Evolutionary conservation across 2,113 vertebrate species (phyloP).

Genomic region (Corythoichthys intestinalis): DNA sequence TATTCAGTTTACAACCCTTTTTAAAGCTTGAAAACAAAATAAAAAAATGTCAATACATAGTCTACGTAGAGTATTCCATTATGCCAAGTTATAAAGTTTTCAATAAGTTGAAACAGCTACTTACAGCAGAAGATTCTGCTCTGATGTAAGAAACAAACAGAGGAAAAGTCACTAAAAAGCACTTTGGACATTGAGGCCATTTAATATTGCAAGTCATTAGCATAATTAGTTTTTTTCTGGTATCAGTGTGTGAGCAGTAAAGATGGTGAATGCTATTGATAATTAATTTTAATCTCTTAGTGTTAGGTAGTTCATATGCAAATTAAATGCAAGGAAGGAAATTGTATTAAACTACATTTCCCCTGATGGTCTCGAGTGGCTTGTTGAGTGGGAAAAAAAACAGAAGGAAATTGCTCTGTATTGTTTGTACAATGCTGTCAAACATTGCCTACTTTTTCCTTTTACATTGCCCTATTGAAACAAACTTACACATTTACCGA

Average conservation of each 20-base stretch:
- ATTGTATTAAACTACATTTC: conserved; percentile 42
- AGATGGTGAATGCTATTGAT: conserved; percentile 56
- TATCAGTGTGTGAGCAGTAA: conserved; percentile 54
- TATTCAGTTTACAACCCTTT: too few relatives aligned
- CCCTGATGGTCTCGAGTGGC: conserved; percentile 22
- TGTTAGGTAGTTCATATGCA: conserved; percentile 61
- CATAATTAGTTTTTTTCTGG: conserved; percentile 62
- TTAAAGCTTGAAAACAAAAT: too few relatives aligned
- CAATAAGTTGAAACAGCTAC: conserved; percentile 29
- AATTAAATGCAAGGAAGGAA: conserved; percentile 57
- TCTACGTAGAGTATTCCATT: conserved; percentile 7
- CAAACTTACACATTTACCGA: background rate
- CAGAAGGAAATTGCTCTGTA: conserved; percentile 36
- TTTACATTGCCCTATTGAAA: background rate
- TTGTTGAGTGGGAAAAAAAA: conserved; percentile 8
- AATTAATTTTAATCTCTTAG: conserved; percentile 53
- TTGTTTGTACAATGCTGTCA: conserved; percentile 31
- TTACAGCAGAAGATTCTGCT: conserved; percentile 19
- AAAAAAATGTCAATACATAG: too few relatives aligned
- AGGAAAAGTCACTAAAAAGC: conserved; percentile 27
- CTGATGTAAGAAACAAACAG: conserved; percentile 7
- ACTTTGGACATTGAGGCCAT: conserved; percentile 30
- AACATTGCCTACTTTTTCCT: background rate
- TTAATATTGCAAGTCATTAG: conserved; percentile 53
- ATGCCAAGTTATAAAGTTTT: conserved; percentile 21